Evolutionary conservation across 2,888 invertebrate species (phyloP), one percentile per base, ranked within the genome.

Genomic region (Lasioglossum marginatum): DNA sequence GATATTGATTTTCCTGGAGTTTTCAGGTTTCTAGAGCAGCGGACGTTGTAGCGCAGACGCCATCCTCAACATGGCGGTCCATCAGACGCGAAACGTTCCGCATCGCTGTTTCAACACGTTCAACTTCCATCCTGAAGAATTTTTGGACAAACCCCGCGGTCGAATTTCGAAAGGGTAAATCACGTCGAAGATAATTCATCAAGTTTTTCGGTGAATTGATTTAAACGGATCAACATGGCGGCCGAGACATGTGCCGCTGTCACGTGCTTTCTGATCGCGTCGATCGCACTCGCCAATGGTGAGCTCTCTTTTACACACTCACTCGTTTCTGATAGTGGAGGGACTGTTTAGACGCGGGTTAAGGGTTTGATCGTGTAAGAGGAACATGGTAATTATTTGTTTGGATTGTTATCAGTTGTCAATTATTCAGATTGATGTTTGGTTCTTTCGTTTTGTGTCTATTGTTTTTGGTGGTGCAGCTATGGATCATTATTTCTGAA

Each of bases 11-110:
- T 82, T 89, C 84, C 74, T 63, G 68, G 63, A 40, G 82, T 89
- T 91, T 92, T 89, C 91, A 92, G 92, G 92, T 92, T 92, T 93
- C 93, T 92, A 83, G 93, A 93, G 92, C 93, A 91, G 60, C 63
- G 71, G 82, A 70, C 77, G 52, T 23, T 34, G 37, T 66, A 63
- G 88, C 92, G 92, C 92, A 92, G 87, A 86, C 91, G 90, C 83
- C 77, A 37, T 34, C 60, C n/a, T 31, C 87, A 92, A 89, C 80
- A 93, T 93, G 93, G 93, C 92, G 88, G 82, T 74, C 71, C 57
- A 37, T 78, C n/a, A 48, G 68, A 52, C 34, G 5, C 23, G 77
- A 34, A 45, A 66, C 78, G 19, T 45, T 31, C 10, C 45, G 72
- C 52, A 60, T 77, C 52, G 73, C 57, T 60, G 70, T 81, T 74